These are phyloP conservation scores for Cossypha niveicapilla DNA, from an alignment of 2,797 vertebrate species.

Conservation along the genomic window DNA sequence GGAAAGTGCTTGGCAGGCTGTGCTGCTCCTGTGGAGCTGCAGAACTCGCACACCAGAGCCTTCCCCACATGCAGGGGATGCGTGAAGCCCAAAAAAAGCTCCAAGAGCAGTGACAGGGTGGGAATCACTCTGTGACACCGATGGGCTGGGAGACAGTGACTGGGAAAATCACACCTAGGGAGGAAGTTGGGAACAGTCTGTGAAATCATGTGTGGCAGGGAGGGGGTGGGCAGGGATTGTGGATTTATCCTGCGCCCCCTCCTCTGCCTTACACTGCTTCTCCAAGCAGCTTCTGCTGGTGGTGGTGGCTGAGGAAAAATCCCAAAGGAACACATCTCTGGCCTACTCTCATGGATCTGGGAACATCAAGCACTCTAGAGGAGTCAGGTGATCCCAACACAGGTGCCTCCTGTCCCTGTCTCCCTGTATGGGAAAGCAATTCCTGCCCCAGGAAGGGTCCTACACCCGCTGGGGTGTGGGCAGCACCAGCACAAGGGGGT, in stretches of 20 bases:
- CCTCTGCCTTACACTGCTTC: not conserved
- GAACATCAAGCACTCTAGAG: accelerated
- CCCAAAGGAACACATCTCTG: not conserved
- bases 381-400: accelerated
- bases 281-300: not conserved
- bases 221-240: not conserved
- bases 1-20: not conserved
- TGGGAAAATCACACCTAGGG: not conserved
- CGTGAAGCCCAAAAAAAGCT: not conserved
- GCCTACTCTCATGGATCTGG: not conserved
- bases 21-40: not conserved
- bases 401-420: not conserved
- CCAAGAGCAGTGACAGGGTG: not conserved
- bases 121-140: not conserved
- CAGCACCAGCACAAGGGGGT: not conserved
- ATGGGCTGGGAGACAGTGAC: not conserved
- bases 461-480: accelerated
- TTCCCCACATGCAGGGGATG: not conserved
- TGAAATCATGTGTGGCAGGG: not conserved
- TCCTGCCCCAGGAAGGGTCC: not conserved
- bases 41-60: slow-evolving; percentile 18
- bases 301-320: not conserved
- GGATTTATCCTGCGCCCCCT: not conserved
- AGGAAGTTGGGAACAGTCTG: not conserved
- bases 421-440: accelerated